A percentile compares a stretch with the other conserved stretches of the same genome.
Conservation (phyloP, 2,797 vertebrate genomes). For the Nyctalus aviator region DNA sequence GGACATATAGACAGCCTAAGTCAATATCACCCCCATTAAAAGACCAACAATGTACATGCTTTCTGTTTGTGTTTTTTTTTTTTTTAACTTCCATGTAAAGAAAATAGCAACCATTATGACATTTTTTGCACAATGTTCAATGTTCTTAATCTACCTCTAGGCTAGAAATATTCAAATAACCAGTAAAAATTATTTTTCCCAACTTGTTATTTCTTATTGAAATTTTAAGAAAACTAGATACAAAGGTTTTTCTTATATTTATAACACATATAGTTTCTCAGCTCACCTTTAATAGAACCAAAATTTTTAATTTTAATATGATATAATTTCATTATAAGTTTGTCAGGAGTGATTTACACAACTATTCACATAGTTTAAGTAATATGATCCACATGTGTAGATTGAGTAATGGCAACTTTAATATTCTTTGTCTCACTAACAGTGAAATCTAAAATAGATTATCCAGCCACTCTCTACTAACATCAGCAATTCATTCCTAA, state of each 20-base stretch:
- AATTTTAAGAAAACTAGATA: not conserved
- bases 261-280: constrained; percentile 21
- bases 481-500: not conserved
- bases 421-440: not conserved
- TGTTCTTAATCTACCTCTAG: not conserved
- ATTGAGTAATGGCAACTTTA: not conserved
- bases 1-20: constrained; percentile 31
- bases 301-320: constrained; percentile 35
- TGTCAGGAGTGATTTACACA: not conserved
- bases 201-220: constrained; percentile 46
- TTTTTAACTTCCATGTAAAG: not conserved
- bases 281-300: constrained; percentile 15
- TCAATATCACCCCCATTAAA: not conserved
- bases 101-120: not conserved
- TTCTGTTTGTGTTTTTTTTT: not conserved
- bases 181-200: not conserved
- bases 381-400: not conserved
- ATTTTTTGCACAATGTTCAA: not conserved
- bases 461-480: not conserved
- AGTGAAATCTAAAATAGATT: not conserved
- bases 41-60: not conserved
- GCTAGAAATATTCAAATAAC: not conserved
- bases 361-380: not conserved
- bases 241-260: not conserved
- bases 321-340: constrained; percentile 16